Evolutionary conservation across 1,140 invertebrate species (phyloP).

Genomic region (Pseudachorutes palmiensis): DNA sequence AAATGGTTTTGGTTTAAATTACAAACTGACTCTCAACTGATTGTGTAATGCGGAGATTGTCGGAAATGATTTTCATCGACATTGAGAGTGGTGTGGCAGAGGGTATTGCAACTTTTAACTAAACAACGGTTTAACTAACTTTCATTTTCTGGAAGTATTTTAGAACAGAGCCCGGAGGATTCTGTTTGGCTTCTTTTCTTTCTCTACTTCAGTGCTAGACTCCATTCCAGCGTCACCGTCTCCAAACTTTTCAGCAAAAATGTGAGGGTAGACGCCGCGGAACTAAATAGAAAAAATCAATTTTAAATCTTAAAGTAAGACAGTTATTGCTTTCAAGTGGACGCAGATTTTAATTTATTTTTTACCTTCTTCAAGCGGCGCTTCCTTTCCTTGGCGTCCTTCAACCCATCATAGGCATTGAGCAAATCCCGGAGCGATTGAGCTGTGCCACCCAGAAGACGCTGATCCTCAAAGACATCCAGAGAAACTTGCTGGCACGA

Average conservation of each 20-base stretch:
- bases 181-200: neutral
- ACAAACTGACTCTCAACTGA: no score
- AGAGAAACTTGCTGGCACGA: conserved; percentile 28
- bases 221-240: conserved; percentile 7
- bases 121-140: no score
- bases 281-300: conserved; percentile 27
- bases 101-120: no score
- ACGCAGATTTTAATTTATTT: no score
- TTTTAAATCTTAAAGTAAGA: conserved; percentile 7
- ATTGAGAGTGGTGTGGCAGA: no score
- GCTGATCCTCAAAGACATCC: conserved; percentile 32
- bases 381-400: conserved; percentile 21
- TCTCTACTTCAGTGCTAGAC: neutral
- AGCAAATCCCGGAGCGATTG: conserved; percentile 26
- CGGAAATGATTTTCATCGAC: no score
- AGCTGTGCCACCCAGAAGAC: conserved; percentile 26
- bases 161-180: neutral
- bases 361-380: conserved; percentile 28
- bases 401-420: neutral
- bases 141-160: no score
- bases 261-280: conserved; percentile 31
- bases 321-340: conserved; percentile 2
- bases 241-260: conserved; percentile 33
- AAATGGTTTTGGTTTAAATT: no score
- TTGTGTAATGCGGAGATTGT: no score